phyloP scores from a whole-genome alignment of 2,888 invertebrate genomes.

The Itoplectis maculator region DNA sequence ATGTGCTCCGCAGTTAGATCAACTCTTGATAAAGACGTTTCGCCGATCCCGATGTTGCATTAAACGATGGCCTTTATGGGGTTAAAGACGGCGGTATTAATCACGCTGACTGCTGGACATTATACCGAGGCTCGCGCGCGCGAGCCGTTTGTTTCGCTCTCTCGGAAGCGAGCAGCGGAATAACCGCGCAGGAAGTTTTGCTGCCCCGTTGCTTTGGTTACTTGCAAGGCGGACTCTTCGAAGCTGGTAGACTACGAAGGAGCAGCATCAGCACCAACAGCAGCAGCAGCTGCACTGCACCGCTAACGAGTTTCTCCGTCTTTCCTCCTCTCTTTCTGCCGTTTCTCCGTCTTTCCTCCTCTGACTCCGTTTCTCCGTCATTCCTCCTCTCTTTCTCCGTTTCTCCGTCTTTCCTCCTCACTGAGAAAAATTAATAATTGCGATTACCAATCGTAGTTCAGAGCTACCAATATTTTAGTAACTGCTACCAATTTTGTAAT shows the following conservation, averaged over 20 bases:
- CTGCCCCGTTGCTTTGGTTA: neutral
- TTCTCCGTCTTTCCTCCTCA: too few species aligned
- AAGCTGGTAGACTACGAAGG: neutral
- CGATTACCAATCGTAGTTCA: too few species aligned
- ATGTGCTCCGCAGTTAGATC: slow-evolving; percentile 55
- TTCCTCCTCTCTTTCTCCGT: neutral
- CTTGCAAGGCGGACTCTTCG: too few species aligned
- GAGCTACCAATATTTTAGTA: too few species aligned
- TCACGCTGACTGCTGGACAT: slow-evolving; percentile 65
- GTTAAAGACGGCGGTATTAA: slow-evolving; percentile 66
- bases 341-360: neutral
- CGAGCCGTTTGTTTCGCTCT: slow-evolving; percentile 46
- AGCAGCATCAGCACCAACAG: neutral
- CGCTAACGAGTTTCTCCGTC: slow-evolving; percentile 60
- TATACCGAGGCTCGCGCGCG: slow-evolving; percentile 27
- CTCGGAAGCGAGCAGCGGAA: slow-evolving; percentile 51
- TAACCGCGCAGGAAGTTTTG: slow-evolving; percentile 33
- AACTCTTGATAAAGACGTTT: slow-evolving; percentile 70
- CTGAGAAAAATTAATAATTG: too few species aligned
- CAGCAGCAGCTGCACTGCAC: slow-evolving; percentile 44
- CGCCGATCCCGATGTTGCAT: slow-evolving; percentile 68
- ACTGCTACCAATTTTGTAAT: too few species aligned
- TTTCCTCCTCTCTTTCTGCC: slow-evolving; percentile 10
- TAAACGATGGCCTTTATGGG: slow-evolving; percentile 70
- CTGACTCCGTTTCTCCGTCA: neutral